Evolutionary conservation across 2,888 invertebrate species (phyloP), one percentile per base, ranked within the genome.

Genomic region (Sinhomidia bicolor): DNA sequence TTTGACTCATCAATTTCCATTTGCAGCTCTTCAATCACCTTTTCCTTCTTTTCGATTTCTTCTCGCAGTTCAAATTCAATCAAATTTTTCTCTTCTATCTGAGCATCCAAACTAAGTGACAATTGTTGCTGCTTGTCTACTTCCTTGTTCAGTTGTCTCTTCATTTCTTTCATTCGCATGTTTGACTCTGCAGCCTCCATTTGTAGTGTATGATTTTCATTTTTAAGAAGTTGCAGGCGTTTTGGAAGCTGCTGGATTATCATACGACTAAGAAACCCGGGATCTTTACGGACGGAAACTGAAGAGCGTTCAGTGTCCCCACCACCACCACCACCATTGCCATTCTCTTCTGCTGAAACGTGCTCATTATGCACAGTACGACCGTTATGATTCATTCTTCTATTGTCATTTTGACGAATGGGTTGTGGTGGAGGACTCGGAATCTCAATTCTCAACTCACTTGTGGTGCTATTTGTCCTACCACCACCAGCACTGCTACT

Each of bases 211-310:
- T 91, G 90, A 57, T 93, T 93, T 76, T 92, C 92, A 78, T 90
- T 89, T 76, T 92, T 92, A 6, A 93, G 88, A 2, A 92, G 90
- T 60, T 92, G 92, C 12, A 93, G 74, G 17, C 93, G 88, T 82
- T 92, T 92, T 2, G 93, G 93, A 12, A 93, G 90, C 68, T 93
- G 92, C 60, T 93, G 91, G 36, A 92, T 92, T 54, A 93, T 89
- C 7, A 92, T 83, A 23, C 92, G 81, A 20, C 91, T 90, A 1
- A 91, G 80, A 41, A 62, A 85, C 79, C 87, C 88, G 3, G 91
- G 87, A 85, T 90, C 90, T 44, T 84, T 83, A 23, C 82, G 51
- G 51, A n/a, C 51, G 51, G 57, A 7, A 5, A 65, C 83, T 10
- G 89, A 47, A 26, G 29, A 26, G 41, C 47, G 44, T 65, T 62